phyloP scores from a whole-genome alignment of 2,113 vertebrate species.

The Charadrius vociferus region DNA sequence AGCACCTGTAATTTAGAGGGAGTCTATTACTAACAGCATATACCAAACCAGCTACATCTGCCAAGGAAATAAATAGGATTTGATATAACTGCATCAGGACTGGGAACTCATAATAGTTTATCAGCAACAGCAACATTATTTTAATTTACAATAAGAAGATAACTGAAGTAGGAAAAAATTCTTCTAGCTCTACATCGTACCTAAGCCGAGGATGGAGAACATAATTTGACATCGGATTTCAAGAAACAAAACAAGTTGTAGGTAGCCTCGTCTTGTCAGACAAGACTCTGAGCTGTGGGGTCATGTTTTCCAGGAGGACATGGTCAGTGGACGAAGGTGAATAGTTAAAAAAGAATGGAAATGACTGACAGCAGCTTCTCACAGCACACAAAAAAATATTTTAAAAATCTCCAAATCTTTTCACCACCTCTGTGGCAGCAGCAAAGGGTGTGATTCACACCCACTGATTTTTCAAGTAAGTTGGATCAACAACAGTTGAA shows the following conservation, averaged over 20 bases:
- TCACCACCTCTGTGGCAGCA: not conserved
- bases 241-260: not conserved
- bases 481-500: not conserved
- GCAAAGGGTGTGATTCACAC: not conserved
- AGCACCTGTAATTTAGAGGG: not conserved
- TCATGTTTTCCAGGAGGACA: not conserved
- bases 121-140: not conserved
- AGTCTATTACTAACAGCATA: not conserved
- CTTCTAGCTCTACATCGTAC: not conserved
- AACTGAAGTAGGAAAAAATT: not conserved
- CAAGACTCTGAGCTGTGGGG: not conserved
- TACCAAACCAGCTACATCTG: not conserved
- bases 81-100: not conserved
- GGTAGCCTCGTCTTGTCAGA: not conserved
- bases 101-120: not conserved
- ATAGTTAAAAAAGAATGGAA: not conserved
- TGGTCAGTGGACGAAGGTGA: not conserved
- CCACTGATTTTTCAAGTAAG: not conserved
- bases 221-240: constrained; percentile 1
- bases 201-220: not conserved
- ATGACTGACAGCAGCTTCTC: not conserved
- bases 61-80: not conserved
- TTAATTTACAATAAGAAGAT: not conserved
- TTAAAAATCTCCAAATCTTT: not conserved
- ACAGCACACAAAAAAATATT: not conserved